phyloP scores from a whole-genome alignment of 2,888 invertebrate species.

The Rhamnusium bicolor region DNA sequence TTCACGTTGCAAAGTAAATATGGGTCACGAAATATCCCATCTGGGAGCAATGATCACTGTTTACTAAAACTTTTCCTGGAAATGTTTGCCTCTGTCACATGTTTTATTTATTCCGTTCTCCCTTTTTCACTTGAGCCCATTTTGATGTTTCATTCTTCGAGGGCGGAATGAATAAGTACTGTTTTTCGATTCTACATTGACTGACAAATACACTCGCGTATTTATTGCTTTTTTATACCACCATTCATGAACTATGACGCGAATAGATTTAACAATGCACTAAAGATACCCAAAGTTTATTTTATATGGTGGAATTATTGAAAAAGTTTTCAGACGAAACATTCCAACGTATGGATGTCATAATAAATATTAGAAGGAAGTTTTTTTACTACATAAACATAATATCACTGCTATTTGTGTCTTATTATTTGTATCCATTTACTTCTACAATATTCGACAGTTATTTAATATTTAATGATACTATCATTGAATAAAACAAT shows the following conservation, averaged over 20 bases:
- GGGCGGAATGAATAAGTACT: conserved; percentile 15
- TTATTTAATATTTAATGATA: too few species aligned
- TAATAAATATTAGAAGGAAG: not conserved
- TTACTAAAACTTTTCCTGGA: conserved; percentile 59
- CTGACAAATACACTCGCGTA: conserved; percentile 20
- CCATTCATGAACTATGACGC: conserved; percentile 1
- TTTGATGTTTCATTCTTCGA: conserved; percentile 62
- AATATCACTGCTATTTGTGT: too few species aligned
- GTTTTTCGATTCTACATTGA: conserved; percentile 1
- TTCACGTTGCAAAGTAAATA: conserved; percentile 26
- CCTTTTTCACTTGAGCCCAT: conserved; percentile 58
- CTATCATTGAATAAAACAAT: too few species aligned
- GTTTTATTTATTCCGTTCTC: conserved; percentile 64
- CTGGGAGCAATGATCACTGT: conserved; percentile 43
- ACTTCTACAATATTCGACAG: too few species aligned
- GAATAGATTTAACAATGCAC: conserved; percentile 9
- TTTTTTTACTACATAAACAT: too few species aligned
- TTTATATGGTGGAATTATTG: not conserved
- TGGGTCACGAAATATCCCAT: conserved; percentile 31
- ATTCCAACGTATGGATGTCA: not conserved
- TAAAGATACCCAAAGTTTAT: not conserved
- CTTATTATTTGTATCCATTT: too few species aligned
- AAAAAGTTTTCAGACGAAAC: conserved; percentile 14
- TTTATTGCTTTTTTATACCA: conserved; percentile 32
- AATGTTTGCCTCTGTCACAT: conserved; percentile 65